These are phyloP conservation scores for Geococcyx californianus DNA, from an alignment of 2,113 vertebrate genomes.

Conservation along the genomic window DNA sequence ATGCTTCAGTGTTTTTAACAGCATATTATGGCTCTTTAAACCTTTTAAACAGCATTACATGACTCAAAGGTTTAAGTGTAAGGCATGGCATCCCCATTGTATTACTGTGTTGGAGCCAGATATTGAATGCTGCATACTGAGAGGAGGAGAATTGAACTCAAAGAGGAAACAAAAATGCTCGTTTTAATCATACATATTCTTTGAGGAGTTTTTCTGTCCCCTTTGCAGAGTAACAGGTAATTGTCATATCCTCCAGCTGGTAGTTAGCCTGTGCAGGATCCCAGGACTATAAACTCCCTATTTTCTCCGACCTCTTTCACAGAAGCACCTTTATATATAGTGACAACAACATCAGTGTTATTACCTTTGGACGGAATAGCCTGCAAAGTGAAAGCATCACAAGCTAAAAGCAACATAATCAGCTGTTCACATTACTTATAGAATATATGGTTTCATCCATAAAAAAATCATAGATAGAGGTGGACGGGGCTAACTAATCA, in stretches of 20 bases:
- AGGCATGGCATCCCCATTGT: neutral
- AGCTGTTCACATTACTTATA: neutral
- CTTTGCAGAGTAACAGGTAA: neutral
- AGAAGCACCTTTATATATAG: neutral
- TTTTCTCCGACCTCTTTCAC: conserved; percentile 5
- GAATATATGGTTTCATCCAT: neutral
- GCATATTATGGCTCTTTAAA: neutral
- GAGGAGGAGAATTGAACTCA: neutral
- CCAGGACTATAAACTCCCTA: neutral
- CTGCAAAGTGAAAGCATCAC: neutral
- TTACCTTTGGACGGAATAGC: neutral
- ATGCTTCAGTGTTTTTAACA: neutral
- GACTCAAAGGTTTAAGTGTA: neutral
- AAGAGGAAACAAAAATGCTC: neutral
- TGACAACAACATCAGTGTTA: neutral
- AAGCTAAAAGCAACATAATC: conserved; percentile 3
- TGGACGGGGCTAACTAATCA: neutral
- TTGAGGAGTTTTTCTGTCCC: neutral
- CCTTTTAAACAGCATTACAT: neutral
- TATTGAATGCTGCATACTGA: neutral
- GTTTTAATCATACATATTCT: neutral
- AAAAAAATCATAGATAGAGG: conserved; percentile 20
- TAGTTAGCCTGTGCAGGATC: neutral
- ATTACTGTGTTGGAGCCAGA: neutral
- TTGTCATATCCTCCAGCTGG: neutral